These are phyloP conservation scores for Dichetophora obliterata DNA, from an alignment of 2,888 invertebrate species.

Conservation along the genomic window DNA sequence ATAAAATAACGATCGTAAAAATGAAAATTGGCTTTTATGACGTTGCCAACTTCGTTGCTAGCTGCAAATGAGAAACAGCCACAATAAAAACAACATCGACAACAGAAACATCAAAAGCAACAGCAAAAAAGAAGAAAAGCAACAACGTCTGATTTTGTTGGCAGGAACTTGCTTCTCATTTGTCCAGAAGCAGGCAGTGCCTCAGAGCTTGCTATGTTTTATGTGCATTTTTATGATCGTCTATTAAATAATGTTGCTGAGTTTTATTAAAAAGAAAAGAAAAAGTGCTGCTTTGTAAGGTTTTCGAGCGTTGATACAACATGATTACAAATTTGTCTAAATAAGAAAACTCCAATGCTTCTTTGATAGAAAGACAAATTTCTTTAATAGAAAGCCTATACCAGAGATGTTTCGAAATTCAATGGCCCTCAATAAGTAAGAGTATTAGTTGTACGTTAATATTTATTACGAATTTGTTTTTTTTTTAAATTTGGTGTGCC, in stretches of 20 bases:
- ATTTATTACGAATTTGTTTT: too few species aligned
- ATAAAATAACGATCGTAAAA: constrained; percentile 56
- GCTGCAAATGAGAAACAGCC: constrained; percentile 6
- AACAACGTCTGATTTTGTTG: background rate
- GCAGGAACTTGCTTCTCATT: background rate
- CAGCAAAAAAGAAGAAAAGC: constrained; percentile 11
- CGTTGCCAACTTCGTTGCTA: constrained; percentile 38
- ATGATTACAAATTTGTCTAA: too few species aligned
- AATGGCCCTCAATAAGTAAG: too few species aligned
- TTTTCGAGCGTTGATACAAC: too few species aligned
- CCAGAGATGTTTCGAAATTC: background rate
- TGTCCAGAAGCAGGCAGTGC: background rate
- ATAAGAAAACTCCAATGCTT: too few species aligned
- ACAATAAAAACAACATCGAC: background rate
- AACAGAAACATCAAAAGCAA: constrained; percentile 9
- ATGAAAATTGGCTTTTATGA: constrained; percentile 56
- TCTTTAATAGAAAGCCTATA: background rate
- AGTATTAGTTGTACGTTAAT: too few species aligned
- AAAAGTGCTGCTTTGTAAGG: too few species aligned
- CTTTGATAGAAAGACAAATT: too few species aligned
- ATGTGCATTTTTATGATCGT: constrained; percentile 8
- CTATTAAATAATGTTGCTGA: constrained; percentile 6
- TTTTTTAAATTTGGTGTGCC: too few species aligned
- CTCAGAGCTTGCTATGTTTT: background rate
- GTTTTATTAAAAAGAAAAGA: background rate